Evolutionary conservation across 2,797 vertebrate genomes (phyloP).

Genomic region (Enoplosus armatus): DNA sequence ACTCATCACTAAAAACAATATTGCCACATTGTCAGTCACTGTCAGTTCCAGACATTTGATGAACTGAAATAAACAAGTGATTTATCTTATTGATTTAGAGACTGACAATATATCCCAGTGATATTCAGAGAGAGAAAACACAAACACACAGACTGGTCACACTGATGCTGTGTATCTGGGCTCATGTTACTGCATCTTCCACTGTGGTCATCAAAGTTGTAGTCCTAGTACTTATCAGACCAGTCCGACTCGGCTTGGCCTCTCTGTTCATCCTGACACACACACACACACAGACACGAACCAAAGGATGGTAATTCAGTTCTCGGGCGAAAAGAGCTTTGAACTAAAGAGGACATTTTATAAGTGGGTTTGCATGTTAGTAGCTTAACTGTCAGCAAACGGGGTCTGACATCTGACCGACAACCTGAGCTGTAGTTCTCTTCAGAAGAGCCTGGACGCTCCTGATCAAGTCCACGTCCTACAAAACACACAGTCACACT

Average conservation of each 20-base stretch:
- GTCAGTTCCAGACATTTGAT: background rate
- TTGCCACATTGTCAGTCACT: background rate
- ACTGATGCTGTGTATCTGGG: conserved; percentile 84
- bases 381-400: no score
- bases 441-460: conserved; percentile 93
- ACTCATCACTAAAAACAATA: no score
- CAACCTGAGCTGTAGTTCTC: conserved; percentile 88
- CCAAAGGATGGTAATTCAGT: background rate
- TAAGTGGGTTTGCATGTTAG: no score
- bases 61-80: background rate
- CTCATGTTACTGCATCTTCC: conserved; percentile 84
- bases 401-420: conserved; percentile 81
- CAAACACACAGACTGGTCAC: no score
- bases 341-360: background rate
- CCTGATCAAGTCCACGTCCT: conserved; percentile 93
- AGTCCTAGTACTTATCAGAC: conserved; percentile 92
- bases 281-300: conserved; percentile 4
- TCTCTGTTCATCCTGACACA: conserved; percentile 86
- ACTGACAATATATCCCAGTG: no score
- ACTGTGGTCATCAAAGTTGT: conserved; percentile 86
- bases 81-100: no score
- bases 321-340: no score
- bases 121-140: no score
- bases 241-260: conserved; percentile 89
- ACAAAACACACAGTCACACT: conserved; percentile 24